These are phyloP conservation scores for Smutsia gigantea DNA, from an alignment of 2,797 vertebrate species.

Conservation along the genomic window DNA sequence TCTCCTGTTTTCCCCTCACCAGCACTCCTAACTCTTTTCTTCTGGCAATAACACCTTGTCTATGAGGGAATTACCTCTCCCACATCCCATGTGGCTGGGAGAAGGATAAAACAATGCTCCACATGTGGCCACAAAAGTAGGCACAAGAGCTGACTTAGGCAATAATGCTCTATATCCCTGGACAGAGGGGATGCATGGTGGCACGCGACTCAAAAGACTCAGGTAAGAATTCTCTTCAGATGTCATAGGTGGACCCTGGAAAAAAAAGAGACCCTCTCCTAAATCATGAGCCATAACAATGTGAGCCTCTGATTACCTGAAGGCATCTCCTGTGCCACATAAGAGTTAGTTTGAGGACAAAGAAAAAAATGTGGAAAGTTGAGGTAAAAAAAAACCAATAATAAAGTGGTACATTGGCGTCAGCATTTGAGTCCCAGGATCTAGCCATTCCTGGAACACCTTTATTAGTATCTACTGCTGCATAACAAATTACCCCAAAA, in stretches of 20 bases:
- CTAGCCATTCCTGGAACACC: neutral
- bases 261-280: neutral
- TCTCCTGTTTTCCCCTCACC: neutral
- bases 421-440: neutral
- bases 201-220: neutral
- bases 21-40: neutral
- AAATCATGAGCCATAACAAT: neutral
- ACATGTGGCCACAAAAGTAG: neutral
- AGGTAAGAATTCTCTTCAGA: neutral
- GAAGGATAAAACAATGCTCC: neutral
- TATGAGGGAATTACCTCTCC: neutral
- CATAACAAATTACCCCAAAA: neutral
- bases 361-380: neutral
- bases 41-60: neutral
- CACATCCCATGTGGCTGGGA: neutral
- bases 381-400: neutral
- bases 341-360: neutral
- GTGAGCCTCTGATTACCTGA: neutral
- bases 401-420: neutral
- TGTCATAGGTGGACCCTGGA: neutral
- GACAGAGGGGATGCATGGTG: rapidly evolving
- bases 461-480: neutral
- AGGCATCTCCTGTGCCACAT: neutral
- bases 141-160: neutral
- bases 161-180: neutral